phyloP scores from a whole-genome alignment of 2,113 vertebrate genomes.

The Seriola dumerili region DNA sequence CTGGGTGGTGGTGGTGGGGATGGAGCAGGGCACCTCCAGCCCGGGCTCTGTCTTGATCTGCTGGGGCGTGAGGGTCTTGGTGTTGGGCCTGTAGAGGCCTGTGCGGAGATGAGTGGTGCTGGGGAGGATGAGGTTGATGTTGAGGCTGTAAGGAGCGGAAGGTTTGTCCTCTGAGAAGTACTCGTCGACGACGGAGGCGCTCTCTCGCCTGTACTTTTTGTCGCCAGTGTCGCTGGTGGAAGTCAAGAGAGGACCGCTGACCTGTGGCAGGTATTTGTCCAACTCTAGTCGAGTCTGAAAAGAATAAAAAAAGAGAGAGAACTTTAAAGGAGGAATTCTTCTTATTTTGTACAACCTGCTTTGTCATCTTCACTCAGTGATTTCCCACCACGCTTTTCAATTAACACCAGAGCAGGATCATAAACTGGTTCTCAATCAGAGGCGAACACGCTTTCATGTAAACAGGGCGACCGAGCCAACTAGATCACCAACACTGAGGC shows the following conservation, averaged over 20 bases:
- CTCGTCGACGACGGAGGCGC: constrained; percentile 92
- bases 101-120: constrained; percentile 91
- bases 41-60: constrained; percentile 90
- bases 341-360: too few species aligned
- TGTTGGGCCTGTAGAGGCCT: constrained; percentile 87
- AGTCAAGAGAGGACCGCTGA: constrained; percentile 56
- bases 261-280: constrained; percentile 89
- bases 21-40: constrained; percentile 81
- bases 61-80: constrained; percentile 78
- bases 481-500: background rate
- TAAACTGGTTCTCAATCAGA: background rate
- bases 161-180: constrained; percentile 91
- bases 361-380: too few species aligned
- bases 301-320: background rate
- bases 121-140: constrained; percentile 93
- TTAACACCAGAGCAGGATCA: too few species aligned
- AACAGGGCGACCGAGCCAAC: background rate
- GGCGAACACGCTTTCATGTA: background rate
- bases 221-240: constrained; percentile 62
- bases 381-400: too few species aligned
- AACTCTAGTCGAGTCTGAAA: constrained; percentile 86
- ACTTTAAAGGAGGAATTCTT: background rate
- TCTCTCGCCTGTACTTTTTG: constrained; percentile 91
- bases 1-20: constrained; percentile 87
- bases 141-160: constrained; percentile 88